Conservation (phyloP, 2,888 invertebrate species). For the Hirtodrosophila trivittata region DNA sequence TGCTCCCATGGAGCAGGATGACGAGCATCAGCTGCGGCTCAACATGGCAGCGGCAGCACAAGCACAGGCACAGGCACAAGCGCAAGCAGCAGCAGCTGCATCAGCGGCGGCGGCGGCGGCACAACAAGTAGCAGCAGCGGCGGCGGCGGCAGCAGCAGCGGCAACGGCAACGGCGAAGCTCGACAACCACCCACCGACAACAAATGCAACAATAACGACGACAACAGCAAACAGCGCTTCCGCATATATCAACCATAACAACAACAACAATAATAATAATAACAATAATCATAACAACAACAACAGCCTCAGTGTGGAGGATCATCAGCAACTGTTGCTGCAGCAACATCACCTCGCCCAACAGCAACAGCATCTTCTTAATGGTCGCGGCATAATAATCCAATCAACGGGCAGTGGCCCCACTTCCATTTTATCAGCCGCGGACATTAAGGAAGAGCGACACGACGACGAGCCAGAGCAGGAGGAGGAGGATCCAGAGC, state of each 20-base stretch:
- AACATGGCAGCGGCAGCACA: slow-evolving; percentile 40
- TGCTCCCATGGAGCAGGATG: slow-evolving; percentile 83
- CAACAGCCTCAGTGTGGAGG: slow-evolving; percentile 43
- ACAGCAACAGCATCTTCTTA: slow-evolving; percentile 65
- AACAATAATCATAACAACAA: slow-evolving; percentile 46
- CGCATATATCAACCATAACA: slow-evolving; percentile 62
- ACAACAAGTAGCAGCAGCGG: too few species aligned
- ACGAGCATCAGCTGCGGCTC: slow-evolving; percentile 62
- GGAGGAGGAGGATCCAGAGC: slow-evolving; percentile 81
- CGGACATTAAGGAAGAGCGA: slow-evolving; percentile 55
- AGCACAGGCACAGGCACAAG: slow-evolving; percentile 32
- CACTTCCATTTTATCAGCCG: slow-evolving; percentile 28
- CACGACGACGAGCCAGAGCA: slow-evolving; percentile 67
- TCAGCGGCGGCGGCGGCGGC: slow-evolving; percentile 34
- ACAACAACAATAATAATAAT: slow-evolving; percentile 59
- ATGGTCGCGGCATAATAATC: slow-evolving; percentile 80
- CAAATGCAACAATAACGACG: slow-evolving; percentile 66
- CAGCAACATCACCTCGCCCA: slow-evolving; percentile 42
- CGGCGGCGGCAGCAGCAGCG: slow-evolving; percentile 39
- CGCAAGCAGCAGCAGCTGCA: slow-evolving; percentile 36
- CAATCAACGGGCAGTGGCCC: slow-evolving; percentile 62
- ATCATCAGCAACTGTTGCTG: slow-evolving; percentile 60
- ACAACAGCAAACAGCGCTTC: slow-evolving; percentile 62
- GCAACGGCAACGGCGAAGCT: slow-evolving; percentile 52
- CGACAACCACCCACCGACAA: slow-evolving; percentile 81